A percentile compares a stretch with the other conserved stretches of the same genome.
Conservation (phyloP, 2,888 invertebrate genomes). For the Trichacis sp. region DNA sequence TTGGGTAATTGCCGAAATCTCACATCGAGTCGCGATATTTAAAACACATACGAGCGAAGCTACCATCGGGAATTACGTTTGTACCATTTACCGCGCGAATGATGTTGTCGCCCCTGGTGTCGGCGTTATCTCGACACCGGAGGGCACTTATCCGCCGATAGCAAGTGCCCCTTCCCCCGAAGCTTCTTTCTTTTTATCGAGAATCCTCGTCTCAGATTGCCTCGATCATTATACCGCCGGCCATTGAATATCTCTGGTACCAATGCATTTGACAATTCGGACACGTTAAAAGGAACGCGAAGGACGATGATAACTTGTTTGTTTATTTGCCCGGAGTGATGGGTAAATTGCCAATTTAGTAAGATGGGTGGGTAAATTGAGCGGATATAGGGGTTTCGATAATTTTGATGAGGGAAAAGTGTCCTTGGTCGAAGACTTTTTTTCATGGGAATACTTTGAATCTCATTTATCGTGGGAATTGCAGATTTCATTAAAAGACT, state of each 20-base stretch:
- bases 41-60: slow-evolving; percentile 11
- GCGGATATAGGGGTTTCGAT: too few relatives aligned
- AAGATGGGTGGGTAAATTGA: too few relatives aligned
- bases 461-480: too few relatives aligned
- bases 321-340: too few relatives aligned
- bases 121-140: slow-evolving; percentile 66
- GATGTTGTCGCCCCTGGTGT: slow-evolving; percentile 67
- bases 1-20: neutral
- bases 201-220: slow-evolving; percentile 24
- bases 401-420: too few relatives aligned
- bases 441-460: too few relatives aligned
- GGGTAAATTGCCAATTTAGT: too few relatives aligned
- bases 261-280: slow-evolving; percentile 10
- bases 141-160: slow-evolving; percentile 68
- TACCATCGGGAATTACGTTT: slow-evolving; percentile 62
- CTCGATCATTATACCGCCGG: slow-evolving; percentile 16
- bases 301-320: neutral
- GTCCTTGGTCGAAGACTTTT: too few relatives aligned
- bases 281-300: slow-evolving; percentile 1
- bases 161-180: slow-evolving; percentile 47
- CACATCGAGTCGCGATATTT: neutral
- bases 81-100: slow-evolving; percentile 62
- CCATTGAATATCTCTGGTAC: neutral
- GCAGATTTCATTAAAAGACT: too few relatives aligned
- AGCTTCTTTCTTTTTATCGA: slow-evolving; percentile 18